Conservation (phyloP, 2,888 invertebrate species). For the Tenthredo scrophulariae region DNA sequence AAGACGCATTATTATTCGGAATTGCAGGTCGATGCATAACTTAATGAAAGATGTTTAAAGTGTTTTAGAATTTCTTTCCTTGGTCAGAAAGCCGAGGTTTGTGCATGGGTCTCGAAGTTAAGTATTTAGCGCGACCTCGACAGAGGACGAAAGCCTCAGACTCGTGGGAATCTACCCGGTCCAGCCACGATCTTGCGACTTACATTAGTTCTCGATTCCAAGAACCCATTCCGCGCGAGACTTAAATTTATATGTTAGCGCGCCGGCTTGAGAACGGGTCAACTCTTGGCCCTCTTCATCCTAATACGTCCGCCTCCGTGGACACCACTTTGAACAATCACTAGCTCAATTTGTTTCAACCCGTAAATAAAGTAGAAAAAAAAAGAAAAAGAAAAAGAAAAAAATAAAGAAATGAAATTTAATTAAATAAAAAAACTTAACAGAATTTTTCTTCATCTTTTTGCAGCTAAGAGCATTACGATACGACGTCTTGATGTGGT, state of each 20-base stretch:
- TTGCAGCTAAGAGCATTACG: slow-evolving; percentile 6
- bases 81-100: background rate
- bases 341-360: slow-evolving; percentile 45
- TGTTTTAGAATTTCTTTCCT: background rate
- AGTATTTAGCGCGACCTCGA: slow-evolving; percentile 44
- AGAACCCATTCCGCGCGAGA: slow-evolving; percentile 52
- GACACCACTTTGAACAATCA: slow-evolving; percentile 43
- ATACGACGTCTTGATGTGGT: background rate
- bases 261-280: slow-evolving; percentile 42
- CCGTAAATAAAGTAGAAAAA: background rate
- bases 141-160: slow-evolving; percentile 43
- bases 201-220: slow-evolving; percentile 51
- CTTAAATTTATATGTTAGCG: slow-evolving; percentile 50
- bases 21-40: background rate
- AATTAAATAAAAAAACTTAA: background rate
- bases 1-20: background rate
- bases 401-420: background rate
- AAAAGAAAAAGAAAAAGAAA: background rate
- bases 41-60: background rate
- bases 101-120: background rate
- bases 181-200: slow-evolving; percentile 40
- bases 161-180: slow-evolving; percentile 47
- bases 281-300: slow-evolving; percentile 42
- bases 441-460: background rate
- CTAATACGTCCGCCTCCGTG: slow-evolving; percentile 40